Evolutionary conservation across 1,140 invertebrate species (phyloP), one percentile per base, ranked within the genome.

Genomic region (Drosophila arizonae): DNA sequence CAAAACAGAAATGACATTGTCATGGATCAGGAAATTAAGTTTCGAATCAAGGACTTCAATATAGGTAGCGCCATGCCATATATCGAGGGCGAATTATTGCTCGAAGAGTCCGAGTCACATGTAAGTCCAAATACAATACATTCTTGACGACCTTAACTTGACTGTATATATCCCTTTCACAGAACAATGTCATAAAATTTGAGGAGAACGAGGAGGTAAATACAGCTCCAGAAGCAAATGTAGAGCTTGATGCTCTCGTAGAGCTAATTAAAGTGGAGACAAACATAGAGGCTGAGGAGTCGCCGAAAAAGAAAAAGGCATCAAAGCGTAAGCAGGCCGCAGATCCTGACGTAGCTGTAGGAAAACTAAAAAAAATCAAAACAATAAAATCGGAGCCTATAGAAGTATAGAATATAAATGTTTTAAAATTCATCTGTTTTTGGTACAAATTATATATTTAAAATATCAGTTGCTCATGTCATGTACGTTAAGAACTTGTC

Each of bases 21-120:
- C 9, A 80, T 91, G 76, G 88, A 92, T 1, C 77, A 90, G 63
- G 78, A 86, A 21, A 82, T 92, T 2, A 86, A 78, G 46, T 90
- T 92, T 68, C 74, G 88, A 1, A 90, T 92, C 10, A 91, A 90
- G 39, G 77, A 81, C 6, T 92, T 91, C n/a, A 79, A 92, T 61
- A 65, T 92, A 6, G 46, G 75, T 55, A 89, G 74, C 72, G 60
- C 75, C 0, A 85, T 91, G 66, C 91, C 91, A 0, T 92, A 77
- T n/a, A 91, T 92, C 36, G 91, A 92, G 54, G 91, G 91, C 17
- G 90, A 92, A 60, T 61, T 92, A 6, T 24, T 86, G 60, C 58
- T 67, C 9, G 72, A 82, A 6, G 65, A 76, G 21, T 11, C 15
- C 41, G 54, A 50, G 6, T 3, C 13, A 6, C n/a, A 58, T 62